These are phyloP conservation scores for Habropoda laboriosa DNA, from an alignment of 1,140 invertebrate species.

Conservation along the genomic window DNA sequence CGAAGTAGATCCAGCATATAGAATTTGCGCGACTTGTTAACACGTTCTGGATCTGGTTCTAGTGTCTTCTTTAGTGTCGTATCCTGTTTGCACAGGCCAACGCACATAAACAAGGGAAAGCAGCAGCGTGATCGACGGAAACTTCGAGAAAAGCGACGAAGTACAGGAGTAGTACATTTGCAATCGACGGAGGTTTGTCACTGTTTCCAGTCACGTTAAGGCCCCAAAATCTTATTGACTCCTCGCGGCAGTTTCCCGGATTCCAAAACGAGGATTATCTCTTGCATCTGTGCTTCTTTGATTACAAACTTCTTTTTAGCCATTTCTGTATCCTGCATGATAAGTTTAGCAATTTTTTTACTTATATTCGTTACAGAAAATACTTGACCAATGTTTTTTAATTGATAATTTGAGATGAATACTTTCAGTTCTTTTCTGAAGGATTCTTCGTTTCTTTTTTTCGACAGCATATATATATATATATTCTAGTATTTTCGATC, in stretches of 20 bases:
- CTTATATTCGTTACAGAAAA: neutral
- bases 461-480: no score
- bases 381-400: neutral
- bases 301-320: neutral
- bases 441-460: neutral
- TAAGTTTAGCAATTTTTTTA: neutral
- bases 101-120: constrained; percentile 84
- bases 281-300: neutral
- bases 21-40: constrained; percentile 58
- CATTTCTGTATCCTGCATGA: constrained; percentile 29
- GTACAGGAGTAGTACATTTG: constrained; percentile 85
- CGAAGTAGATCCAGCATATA: constrained; percentile 41
- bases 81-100: constrained; percentile 77
- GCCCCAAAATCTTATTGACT: constrained; percentile 28
- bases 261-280: neutral
- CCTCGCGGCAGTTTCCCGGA: constrained; percentile 15
- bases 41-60: constrained; percentile 62
- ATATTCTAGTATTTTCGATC: neutral
- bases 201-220: constrained; percentile 49
- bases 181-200: constrained; percentile 84
- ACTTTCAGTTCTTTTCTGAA: neutral
- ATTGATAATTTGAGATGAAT: neutral
- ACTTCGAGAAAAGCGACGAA: constrained; percentile 85
- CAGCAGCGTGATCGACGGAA: constrained; percentile 85
- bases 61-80: constrained; percentile 69